Evolutionary conservation across 2,113 vertebrate species (phyloP).

Genomic region (Parus major): DNA sequence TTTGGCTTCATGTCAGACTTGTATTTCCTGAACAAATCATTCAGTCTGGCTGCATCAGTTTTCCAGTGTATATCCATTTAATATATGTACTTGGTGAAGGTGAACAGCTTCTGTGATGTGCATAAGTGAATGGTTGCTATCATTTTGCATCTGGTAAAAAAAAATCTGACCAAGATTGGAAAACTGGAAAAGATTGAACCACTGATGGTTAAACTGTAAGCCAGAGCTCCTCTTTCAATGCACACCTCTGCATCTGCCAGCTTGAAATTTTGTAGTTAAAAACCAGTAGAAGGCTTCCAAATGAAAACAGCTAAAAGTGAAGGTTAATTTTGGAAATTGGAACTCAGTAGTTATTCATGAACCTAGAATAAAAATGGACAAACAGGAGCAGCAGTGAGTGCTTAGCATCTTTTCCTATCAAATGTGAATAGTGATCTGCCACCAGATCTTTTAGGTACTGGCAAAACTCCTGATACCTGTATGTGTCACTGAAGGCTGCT

Average conservation of each 20-base stretch:
- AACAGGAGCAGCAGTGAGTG: not conserved
- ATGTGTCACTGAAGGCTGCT: not conserved
- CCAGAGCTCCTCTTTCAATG: not conserved
- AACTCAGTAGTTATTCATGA: not conserved
- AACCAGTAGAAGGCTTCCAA: not conserved
- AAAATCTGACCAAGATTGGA: not conserved
- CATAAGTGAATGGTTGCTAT: not conserved
- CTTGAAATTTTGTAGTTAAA: not conserved
- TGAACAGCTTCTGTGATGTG: not conserved
- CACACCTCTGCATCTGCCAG: not conserved
- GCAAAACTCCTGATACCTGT: not conserved
- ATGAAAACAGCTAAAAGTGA: not conserved
- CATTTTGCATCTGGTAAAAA: not conserved
- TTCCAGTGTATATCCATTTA: not conserved
- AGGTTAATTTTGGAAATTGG: not conserved
- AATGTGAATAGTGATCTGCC: not conserved
- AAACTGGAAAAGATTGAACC: not conserved
- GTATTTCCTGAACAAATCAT: not conserved
- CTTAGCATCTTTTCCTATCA: not conserved
- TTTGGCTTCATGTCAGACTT: not conserved
- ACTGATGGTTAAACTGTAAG: not conserved
- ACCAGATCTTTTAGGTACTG: not conserved
- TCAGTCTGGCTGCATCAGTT: not conserved
- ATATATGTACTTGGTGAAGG: not conserved
- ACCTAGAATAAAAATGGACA: not conserved